These are phyloP conservation scores for Pseudolaguvia tuberculata DNA, from an alignment of 2,113 vertebrate species.

Conservation along the genomic window DNA sequence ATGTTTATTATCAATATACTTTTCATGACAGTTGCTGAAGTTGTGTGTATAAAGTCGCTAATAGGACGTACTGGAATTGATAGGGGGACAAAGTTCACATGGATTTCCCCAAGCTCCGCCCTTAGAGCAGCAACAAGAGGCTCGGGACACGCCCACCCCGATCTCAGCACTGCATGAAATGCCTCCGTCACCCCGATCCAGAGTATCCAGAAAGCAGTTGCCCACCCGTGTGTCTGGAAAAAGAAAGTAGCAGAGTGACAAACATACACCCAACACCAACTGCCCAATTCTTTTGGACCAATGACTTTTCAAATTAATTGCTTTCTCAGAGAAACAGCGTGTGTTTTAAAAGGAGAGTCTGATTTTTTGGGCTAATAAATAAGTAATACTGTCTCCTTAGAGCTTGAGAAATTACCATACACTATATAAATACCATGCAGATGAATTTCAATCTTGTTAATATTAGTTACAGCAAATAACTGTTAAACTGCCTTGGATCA, in stretches of 20 bases:
- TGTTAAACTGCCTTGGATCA: neutral
- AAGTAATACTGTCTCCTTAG: too few species aligned
- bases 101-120: slow-evolving; percentile 89
- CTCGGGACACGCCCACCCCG: slow-evolving; percentile 80
- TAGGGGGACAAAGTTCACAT: slow-evolving; percentile 81
- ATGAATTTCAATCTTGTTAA: neutral
- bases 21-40: neutral
- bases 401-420: too few species aligned
- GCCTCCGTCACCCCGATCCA: slow-evolving; percentile 80
- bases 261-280: neutral
- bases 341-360: too few species aligned
- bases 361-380: too few species aligned
- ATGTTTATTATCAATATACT: neutral
- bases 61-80: slow-evolving; percentile 79
- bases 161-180: slow-evolving; percentile 86
- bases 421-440: too few species aligned
- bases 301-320: neutral
- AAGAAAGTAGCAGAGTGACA: slow-evolving; percentile 2
- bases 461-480: neutral
- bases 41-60: neutral
- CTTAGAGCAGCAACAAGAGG: slow-evolving; percentile 88
- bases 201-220: slow-evolving; percentile 85
- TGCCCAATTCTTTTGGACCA: neutral
- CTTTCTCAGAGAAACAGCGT: neutral
- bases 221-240: slow-evolving; percentile 80